phyloP scores from a whole-genome alignment of 2,888 invertebrate species.

The Tachina grossa region DNA sequence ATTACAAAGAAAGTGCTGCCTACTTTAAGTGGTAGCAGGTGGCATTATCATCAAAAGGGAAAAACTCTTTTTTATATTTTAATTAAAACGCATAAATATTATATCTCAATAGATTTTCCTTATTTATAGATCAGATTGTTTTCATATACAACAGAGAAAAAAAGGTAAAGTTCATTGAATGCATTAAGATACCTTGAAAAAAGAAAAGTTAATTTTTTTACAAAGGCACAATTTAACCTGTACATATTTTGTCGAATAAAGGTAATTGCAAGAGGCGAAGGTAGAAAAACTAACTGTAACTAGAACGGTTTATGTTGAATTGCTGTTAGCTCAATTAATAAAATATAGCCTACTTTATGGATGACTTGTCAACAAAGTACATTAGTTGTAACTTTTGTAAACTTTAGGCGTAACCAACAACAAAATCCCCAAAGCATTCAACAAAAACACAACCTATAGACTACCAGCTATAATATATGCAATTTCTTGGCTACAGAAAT shows the following conservation, averaged over 20 bases:
- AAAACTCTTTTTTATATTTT: conserved; percentile 25
- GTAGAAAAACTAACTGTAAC: background rate
- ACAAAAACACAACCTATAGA: conserved; percentile 50
- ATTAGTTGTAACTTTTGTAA: conserved; percentile 56
- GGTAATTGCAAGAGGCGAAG: conserved; percentile 3
- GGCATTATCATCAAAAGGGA: background rate
- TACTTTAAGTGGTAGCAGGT: conserved; percentile 12
- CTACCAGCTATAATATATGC: conserved; percentile 23
- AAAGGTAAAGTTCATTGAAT: conserved; percentile 34
- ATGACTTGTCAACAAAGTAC: conserved; percentile 62
- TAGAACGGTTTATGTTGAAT: conserved; percentile 26
- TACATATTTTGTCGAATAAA: conserved; percentile 18
- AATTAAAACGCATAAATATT: conserved; percentile 51
- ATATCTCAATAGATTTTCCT: background rate
- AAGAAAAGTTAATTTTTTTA: background rate
- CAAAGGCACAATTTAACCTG: background rate
- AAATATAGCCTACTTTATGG: conserved; percentile 67
- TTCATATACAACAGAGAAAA: too few relatives aligned
- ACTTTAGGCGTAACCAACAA: conserved; percentile 67
- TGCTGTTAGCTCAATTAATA: conserved; percentile 66
- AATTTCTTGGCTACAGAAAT: conserved; percentile 30
- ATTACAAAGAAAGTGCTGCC: conserved; percentile 28
- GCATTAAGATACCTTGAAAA: conserved; percentile 18
- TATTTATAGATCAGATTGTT: conserved; percentile 22
- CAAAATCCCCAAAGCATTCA: conserved; percentile 58